Conservation (phyloP, 2,797 vertebrate species). For the Clarias laeviceps region DNA sequence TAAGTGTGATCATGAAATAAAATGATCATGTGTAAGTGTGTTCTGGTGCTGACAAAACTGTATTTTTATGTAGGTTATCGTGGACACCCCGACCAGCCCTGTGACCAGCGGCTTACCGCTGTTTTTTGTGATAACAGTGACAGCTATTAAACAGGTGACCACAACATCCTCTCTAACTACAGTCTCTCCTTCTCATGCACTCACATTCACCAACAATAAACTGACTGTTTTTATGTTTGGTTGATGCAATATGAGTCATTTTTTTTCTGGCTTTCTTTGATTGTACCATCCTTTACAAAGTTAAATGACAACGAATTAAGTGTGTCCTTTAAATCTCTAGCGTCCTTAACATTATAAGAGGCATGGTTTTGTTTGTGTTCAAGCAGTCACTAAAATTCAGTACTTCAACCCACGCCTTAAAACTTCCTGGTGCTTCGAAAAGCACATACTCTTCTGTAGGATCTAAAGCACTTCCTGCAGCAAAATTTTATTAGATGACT, state of each 20-base stretch:
- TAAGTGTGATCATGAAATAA: not conserved
- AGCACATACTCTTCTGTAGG: not conserved
- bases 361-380: not conserved
- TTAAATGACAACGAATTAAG: not conserved
- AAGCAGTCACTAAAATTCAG: not conserved
- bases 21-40: not conserved
- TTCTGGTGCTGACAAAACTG: not conserved
- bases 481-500: not conserved
- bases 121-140: slow-evolving; percentile 98
- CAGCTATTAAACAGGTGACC: slow-evolving; percentile 96
- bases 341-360: not conserved
- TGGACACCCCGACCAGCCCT: slow-evolving; percentile 98
- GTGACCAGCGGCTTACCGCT: slow-evolving; percentile 97
- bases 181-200: not conserved
- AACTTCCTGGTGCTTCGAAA: not conserved
- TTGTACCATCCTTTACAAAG: not conserved
- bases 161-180: not conserved
- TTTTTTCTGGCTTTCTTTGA: not conserved
- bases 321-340: not conserved
- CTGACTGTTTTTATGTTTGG: not conserved
- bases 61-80: slow-evolving; percentile 83
- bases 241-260: not conserved
- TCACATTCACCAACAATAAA: too few species aligned
- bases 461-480: not conserved
- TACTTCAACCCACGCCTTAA: not conserved